phyloP scores from a whole-genome alignment of 1,140 invertebrate genomes.

The Xylocopa sonorina region DNA sequence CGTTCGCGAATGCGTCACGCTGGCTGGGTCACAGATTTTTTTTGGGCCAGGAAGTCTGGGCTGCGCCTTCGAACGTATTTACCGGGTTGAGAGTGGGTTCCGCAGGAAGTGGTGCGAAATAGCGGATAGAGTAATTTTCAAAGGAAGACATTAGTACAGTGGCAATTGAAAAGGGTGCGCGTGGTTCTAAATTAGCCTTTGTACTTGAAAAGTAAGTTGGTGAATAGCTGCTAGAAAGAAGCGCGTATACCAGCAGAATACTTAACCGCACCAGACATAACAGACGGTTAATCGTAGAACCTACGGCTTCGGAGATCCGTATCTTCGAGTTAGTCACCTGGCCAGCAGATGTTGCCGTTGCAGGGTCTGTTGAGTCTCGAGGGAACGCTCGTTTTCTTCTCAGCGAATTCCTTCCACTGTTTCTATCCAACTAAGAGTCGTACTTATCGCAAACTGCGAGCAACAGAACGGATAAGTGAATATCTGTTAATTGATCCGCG shows the following conservation, averaged over 20 bases:
- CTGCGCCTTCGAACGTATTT: too few species aligned
- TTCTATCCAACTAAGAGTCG: too few species aligned
- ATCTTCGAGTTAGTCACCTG: conserved; percentile 38
- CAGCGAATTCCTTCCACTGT: neutral
- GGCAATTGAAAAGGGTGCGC: neutral
- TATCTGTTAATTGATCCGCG: too few species aligned
- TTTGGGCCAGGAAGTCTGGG: too few species aligned
- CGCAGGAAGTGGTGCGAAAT: too few species aligned
- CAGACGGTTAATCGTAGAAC: conserved; percentile 1
- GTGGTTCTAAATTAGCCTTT: neutral
- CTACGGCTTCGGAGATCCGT: conserved; percentile 16
- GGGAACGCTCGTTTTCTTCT: neutral
- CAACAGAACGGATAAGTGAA: neutral
- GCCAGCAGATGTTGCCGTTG: conserved; percentile 33
- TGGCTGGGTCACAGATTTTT: too few species aligned
- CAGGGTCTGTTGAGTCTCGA: neutral
- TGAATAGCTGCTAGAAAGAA: neutral
- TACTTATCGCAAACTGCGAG: too few species aligned
- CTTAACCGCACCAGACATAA: neutral
- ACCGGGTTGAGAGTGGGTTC: too few species aligned
- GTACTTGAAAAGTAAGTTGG: neutral
- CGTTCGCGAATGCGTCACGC: neutral
- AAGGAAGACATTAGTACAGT: too few species aligned
- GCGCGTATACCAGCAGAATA: neutral
- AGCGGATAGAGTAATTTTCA: too few species aligned